These are phyloP conservation scores for Hystrix cristata DNA, from an alignment of 2,113 vertebrate genomes.

Conservation along the genomic window DNA sequence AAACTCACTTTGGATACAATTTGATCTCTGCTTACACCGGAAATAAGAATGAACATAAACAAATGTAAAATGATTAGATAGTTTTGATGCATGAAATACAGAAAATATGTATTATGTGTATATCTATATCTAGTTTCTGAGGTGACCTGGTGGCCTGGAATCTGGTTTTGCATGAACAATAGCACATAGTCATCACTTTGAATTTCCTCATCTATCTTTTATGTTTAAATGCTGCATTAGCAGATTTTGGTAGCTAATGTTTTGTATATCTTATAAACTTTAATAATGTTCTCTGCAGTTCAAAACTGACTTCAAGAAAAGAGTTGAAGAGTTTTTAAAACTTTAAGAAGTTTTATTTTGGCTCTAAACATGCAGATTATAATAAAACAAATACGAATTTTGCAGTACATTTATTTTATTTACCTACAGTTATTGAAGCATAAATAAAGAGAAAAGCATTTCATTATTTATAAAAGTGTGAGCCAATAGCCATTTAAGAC, in stretches of 20 bases:
- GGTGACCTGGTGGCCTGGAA: conserved; percentile 62
- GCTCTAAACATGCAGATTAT: not conserved
- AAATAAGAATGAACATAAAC: conserved; percentile 66
- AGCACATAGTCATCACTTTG: conserved; percentile 66
- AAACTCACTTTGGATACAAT: conserved; percentile 57
- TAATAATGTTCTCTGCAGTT: conserved; percentile 41
- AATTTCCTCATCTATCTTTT: conserved; percentile 72
- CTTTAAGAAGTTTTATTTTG: conserved; percentile 27
- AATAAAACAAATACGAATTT: not conserved
- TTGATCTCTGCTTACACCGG: conserved; percentile 38
- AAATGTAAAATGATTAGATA: conserved; percentile 67
- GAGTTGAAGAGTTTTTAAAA: not conserved
- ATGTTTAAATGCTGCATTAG: conserved; percentile 67
- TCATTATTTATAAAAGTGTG: not conserved
- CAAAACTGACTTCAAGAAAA: not conserved
- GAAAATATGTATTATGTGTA: conserved; percentile 67
- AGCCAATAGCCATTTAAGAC: not conserved
- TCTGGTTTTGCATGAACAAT: conserved; percentile 65
- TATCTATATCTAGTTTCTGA: conserved; percentile 66
- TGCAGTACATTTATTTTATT: not conserved
- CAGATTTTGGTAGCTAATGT: conserved; percentile 63
- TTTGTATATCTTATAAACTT: conserved; percentile 50
- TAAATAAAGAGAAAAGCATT: not conserved
- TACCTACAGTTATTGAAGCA: conserved; percentile 6
- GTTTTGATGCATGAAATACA: conserved; percentile 59